Base-by-base conservation (phyloP, 2,113 vertebrate genomes). In the Forbesichthys papilliferus region DNA sequence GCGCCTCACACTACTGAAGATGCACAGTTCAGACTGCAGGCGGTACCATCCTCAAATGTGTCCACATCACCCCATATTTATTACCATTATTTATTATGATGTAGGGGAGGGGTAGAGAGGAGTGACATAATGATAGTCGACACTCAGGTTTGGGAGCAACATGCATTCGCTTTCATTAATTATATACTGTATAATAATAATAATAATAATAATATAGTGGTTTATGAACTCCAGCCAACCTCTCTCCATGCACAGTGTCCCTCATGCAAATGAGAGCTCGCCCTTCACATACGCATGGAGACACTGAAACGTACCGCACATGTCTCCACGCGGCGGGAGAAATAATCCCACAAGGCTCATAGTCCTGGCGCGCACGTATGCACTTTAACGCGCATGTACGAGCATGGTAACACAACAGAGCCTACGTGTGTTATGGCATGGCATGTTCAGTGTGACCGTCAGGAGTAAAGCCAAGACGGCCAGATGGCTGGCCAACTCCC, bases 401-500 rank as follows among this genome's bases (percentile, higher is more conserved):
- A n/a, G 51, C 51, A 63, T 9, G 6, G 36, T 11, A 3, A 14
- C 42, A 68, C 11, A 63, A 66, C 11, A 9, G 7, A 16, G 33
- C 11, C 55, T 59, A 16, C 42, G 1, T 11, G 11, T 63, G 46
- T 48, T 46, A 9, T 4, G 36, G 58, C 13, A 42, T 42, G 10
- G 13, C 1, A 3, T 18, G 54, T 56, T 56, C 10, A 49, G 65
- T 53, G 49, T 47, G 33, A 0, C 1, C 51, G 48, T 8, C 46
- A 49, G 60, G 9, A 62, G 61, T 8, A 63, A 11, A 16, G 61
- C 57, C 48, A 36, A 49, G 27, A 52, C 5, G 33, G 88, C 77
- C 92, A 93, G 92, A 93, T 93, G 92, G 92, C 69, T 11, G 53
- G 11, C 53, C 66, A 56, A 63, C 74, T 74, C 74, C 78, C 78